Evolutionary conservation across 1,140 invertebrate species (phyloP), one percentile per base, ranked within the genome.

Genomic region (Dendrolimus kikuchii): DNA sequence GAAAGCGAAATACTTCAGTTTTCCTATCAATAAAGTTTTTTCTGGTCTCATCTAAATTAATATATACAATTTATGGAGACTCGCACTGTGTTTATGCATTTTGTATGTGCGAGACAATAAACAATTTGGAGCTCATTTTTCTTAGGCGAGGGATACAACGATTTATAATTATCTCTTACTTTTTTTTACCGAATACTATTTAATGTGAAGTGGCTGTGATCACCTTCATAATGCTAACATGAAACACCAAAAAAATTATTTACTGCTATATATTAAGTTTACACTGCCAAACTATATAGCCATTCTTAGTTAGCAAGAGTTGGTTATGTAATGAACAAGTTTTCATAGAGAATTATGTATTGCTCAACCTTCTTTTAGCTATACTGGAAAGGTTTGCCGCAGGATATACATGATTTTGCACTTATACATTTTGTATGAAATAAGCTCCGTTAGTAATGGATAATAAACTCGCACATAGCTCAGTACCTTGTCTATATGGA

Each of bases 81-180:
- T 59, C 60, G 61, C 64, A 60, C 62, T 65, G 66, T 67, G 59
- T 62, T 68, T 49, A 49, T 73, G 69, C 73, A 69, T 78, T 81
- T 73, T 70, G 55, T 76, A 77, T 71, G 77, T 81, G 77, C 78
- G 82, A 84, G 82, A 86, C 81, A 86, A 84, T 86, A 86, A 81
- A 71, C 75, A 68, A 45, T 61, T 62, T 60, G 64, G 71, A 73
- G 71, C 71, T 68, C 63, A 55, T 68, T 58, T 64, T 57, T 61
- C 57, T 52, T 50, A 53, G 41, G 40, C 45, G 51, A 51, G 54
- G 61, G 56, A 36, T 55, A 59, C 55, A 47, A 50, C 59, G 44
- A 56, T 57, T 23, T 23, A 23, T 23, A 23, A 23, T 23, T 53
- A 55, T 61, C 58, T 50, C 59, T 68, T 53, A 46, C 52, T 55